Conservation (phyloP, 2,113 vertebrate genomes). For the Galeopterus variegatus region DNA sequence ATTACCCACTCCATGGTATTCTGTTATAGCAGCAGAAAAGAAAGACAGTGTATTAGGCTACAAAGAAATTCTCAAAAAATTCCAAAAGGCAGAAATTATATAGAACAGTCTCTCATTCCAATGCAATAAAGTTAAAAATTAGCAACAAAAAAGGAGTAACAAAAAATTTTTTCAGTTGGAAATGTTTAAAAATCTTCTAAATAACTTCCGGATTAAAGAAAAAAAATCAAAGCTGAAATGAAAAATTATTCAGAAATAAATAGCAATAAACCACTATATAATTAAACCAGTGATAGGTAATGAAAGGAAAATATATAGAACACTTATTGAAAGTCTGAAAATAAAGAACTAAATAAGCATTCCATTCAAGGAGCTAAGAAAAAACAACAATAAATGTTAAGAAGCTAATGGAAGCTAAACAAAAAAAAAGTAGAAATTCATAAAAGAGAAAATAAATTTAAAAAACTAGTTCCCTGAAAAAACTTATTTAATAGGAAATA, state of each 20-base stretch:
- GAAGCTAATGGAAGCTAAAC: constrained; percentile 50
- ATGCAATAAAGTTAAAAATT: constrained; percentile 48
- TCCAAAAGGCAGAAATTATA: constrained; percentile 23
- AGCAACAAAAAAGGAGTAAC: neutral
- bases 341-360: neutral
- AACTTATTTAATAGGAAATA: neutral
- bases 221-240: constrained; percentile 48
- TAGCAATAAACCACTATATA: neutral
- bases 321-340: constrained; percentile 39
- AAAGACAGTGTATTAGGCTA: neutral
- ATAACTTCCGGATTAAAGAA: neutral
- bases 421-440: constrained; percentile 35
- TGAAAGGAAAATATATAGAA: neutral
- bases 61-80: constrained; percentile 8
- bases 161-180: neutral
- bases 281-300: neutral
- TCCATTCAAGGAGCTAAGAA: neutral
- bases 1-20: too few relatives aligned
- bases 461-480: neutral
- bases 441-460: constrained; percentile 3
- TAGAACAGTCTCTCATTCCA: neutral
- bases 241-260: constrained; percentile 31
- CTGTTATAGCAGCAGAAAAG: too few relatives aligned
- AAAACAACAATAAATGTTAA: neutral
- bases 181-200: constrained; percentile 25